A percentile compares a stretch with the other conserved stretches of the same genome.
Evolutionary conservation across 2,113 vertebrate genomes (phyloP).

Genomic region (Lanius collurio): DNA sequence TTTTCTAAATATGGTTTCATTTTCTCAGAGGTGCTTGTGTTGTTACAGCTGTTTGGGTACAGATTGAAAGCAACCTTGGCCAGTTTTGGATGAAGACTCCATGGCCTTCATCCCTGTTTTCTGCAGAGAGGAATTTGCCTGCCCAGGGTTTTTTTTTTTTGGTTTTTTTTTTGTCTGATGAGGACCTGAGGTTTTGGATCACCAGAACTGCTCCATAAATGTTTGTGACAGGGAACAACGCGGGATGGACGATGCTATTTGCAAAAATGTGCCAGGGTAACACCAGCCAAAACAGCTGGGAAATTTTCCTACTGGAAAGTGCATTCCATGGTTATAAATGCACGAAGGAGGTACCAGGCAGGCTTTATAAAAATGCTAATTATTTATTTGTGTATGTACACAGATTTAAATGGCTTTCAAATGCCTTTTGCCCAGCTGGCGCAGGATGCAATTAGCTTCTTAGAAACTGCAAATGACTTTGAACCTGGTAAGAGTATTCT

Average conservation of each 20-base stretch:
- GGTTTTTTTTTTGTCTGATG: background rate
- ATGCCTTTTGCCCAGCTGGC: conserved; percentile 57
- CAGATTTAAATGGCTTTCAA: conserved; percentile 51
- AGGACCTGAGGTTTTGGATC: background rate
- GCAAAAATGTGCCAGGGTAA: background rate
- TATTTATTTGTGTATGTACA: conserved; percentile 61
- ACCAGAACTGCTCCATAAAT: background rate
- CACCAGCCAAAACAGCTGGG: conserved; percentile 41
- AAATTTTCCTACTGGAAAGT: conserved; percentile 19
- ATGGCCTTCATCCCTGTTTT: background rate
- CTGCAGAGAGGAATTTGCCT: background rate
- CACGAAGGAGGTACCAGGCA: background rate
- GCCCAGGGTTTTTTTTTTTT: background rate
- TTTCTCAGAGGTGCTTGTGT: background rate
- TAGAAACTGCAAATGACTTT: conserved; percentile 43
- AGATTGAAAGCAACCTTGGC: rapidly evolving
- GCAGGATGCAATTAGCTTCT: conserved; percentile 49
- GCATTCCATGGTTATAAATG: background rate
- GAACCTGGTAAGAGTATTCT: conserved; percentile 15
- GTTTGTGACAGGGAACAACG: background rate
- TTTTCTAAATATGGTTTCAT: background rate
- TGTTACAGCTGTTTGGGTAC: background rate
- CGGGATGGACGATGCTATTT: background rate
- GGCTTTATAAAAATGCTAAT: conserved; percentile 62
- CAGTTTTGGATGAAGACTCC: background rate